phyloP scores from a whole-genome alignment of 92 coral and sea anemone genomes.

The Parazoanthus swiftii region DNA sequence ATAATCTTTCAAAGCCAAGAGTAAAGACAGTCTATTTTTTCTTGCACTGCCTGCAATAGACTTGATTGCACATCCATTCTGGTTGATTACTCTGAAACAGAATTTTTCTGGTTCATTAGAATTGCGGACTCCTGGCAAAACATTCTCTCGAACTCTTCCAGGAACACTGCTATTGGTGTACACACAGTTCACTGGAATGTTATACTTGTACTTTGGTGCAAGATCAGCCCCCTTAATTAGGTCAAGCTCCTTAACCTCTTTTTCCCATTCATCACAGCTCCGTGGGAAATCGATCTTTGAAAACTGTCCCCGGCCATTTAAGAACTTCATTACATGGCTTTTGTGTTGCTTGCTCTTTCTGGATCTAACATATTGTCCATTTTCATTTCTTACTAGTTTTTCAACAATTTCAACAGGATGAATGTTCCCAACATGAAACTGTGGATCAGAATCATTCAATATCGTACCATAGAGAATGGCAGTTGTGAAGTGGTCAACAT shows the following conservation, averaged over 20 bases:
- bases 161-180: background rate
- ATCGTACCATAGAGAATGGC: constrained; percentile 37
- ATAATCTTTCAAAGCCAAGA: background rate
- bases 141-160: background rate
- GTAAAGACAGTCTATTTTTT: background rate
- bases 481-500: constrained; percentile 35
- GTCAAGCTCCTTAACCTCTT: background rate
- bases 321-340: background rate
- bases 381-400: background rate
- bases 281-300: constrained; percentile 3
- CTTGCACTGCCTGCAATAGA: background rate
- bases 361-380: background rate
- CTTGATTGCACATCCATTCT: constrained; percentile 39
- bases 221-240: background rate
- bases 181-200: constrained; percentile 3
- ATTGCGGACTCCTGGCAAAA: background rate
- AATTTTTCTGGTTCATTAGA: constrained; percentile 1
- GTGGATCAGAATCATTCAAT: constrained; percentile 7
- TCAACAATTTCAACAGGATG: constrained; percentile 39
- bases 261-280: background rate
- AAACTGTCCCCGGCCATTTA: background rate
- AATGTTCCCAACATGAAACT: constrained; percentile 35
- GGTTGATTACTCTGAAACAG: constrained; percentile 22
- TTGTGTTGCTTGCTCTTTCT: constrained; percentile 6
- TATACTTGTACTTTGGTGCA: background rate